Conservation (phyloP, 2,888 invertebrate genomes). For the Orgyia antiqua region DNA sequence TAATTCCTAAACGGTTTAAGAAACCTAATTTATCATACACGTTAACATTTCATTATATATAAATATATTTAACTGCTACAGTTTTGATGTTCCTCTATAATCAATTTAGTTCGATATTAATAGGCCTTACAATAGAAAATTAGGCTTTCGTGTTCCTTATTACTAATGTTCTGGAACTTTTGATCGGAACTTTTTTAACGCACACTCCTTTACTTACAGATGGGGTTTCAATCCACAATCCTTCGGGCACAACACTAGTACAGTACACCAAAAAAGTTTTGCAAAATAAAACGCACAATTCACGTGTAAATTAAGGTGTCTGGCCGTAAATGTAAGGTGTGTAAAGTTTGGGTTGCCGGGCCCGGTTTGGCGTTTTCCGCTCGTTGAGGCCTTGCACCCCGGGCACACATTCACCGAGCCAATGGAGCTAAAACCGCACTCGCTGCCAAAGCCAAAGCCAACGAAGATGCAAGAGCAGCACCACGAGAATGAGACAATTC, state of each 20-base stretch:
- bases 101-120: conserved; percentile 57
- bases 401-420: conserved; percentile 75
- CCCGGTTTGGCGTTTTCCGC: conserved; percentile 68
- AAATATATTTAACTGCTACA: conserved; percentile 57
- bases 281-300: conserved; percentile 32
- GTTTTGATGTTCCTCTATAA: conserved; percentile 35
- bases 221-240: conserved; percentile 29
- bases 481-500: conserved; percentile 86
- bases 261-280: conserved; percentile 25
- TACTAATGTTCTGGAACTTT: conserved; percentile 28
- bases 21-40: conserved; percentile 73
- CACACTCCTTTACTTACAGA: conserved; percentile 28
- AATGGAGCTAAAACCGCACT: conserved; percentile 66
- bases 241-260: conserved; percentile 39
- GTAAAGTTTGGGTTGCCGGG: conserved; percentile 57
- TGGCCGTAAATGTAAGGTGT: conserved; percentile 58
- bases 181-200: conserved; percentile 26
- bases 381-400: conserved; percentile 62
- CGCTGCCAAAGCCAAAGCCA: conserved; percentile 66
- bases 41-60: conserved; percentile 70
- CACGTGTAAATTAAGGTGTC: conserved; percentile 69
- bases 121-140: conserved; percentile 70
- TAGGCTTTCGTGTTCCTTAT: conserved; percentile 60
- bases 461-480: conserved; percentile 67
- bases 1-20: conserved; percentile 72